Evolutionary conservation across 2,113 vertebrate genomes (phyloP).

Genomic region (Sylvietta virens): DNA sequence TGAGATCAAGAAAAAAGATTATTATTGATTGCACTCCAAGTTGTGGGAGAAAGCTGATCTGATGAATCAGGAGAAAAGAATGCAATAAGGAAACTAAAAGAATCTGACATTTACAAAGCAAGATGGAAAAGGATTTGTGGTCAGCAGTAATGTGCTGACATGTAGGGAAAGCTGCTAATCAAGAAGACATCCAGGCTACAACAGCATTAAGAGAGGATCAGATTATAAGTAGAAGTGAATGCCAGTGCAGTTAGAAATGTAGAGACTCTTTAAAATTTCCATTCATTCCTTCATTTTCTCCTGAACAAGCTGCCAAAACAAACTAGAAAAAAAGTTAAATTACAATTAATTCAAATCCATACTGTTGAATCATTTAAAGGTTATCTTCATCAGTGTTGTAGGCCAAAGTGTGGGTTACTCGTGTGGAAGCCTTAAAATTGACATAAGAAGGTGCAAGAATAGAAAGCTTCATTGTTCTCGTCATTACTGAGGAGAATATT

Average conservation of each 20-base stretch:
- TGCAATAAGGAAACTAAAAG: neutral
- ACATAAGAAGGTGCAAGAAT: neutral
- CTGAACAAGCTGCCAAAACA: neutral
- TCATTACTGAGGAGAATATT: neutral
- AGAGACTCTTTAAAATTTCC: neutral
- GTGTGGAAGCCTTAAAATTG: neutral
- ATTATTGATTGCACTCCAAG: neutral
- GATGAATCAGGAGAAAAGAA: neutral
- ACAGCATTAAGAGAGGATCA: neutral
- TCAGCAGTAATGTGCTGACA: neutral
- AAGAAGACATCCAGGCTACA: neutral
- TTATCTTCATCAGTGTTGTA: neutral
- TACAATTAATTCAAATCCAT: neutral
- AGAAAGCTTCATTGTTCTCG: neutral
- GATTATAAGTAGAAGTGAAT: neutral
- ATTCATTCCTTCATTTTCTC: neutral
- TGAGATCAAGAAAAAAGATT: neutral
- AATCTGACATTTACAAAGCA: neutral
- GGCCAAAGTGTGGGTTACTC: neutral
- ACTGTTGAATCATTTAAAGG: neutral
- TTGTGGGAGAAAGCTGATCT: neutral
- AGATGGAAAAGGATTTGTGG: neutral
- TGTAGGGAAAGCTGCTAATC: neutral
- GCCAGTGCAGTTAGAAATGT: neutral
- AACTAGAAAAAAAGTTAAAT: neutral